These are phyloP conservation scores for Phlogophora meticulosa DNA, from an alignment of 2,888 invertebrate genomes.

Conservation along the genomic window DNA sequence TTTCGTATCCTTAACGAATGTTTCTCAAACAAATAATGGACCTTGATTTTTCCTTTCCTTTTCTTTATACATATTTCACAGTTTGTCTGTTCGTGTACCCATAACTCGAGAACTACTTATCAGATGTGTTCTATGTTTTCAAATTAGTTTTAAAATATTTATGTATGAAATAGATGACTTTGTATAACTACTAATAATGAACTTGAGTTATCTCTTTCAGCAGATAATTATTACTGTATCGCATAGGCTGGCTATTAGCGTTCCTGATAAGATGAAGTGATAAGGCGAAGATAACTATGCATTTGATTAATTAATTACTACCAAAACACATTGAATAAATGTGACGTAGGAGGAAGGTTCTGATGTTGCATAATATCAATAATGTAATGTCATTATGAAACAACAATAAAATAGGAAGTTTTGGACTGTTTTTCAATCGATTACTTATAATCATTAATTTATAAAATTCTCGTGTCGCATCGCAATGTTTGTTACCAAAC, in stretches of 20 bases:
- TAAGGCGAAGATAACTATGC: conserved; percentile 11
- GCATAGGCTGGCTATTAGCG: conserved; percentile 16
- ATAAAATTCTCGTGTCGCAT: too few species aligned
- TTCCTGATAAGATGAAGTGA: neutral
- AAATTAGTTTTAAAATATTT: too few species aligned
- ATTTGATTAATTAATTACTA: conserved; percentile 1
- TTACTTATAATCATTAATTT: too few species aligned
- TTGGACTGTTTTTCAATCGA: too few species aligned
- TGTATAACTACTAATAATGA: too few species aligned
- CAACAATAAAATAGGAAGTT: too few species aligned
- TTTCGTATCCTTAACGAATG: too few species aligned
- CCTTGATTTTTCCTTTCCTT: too few species aligned
- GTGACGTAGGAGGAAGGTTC: neutral
- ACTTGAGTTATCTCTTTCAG: neutral
- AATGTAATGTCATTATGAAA: neutral
- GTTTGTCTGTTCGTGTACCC: neutral
- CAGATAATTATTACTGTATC: conserved; percentile 1
- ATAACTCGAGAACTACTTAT: neutral
- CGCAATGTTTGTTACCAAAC: too few species aligned
- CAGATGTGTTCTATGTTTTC: neutral
- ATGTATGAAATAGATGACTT: too few species aligned
- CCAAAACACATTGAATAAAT: neutral
- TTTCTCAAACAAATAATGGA: too few species aligned
- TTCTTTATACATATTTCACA: too few species aligned
- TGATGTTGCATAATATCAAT: neutral